Evolutionary conservation across 2,113 vertebrate genomes (phyloP), one percentile per base, ranked within the genome.

Genomic region (Himantopus leucocephalus): DNA sequence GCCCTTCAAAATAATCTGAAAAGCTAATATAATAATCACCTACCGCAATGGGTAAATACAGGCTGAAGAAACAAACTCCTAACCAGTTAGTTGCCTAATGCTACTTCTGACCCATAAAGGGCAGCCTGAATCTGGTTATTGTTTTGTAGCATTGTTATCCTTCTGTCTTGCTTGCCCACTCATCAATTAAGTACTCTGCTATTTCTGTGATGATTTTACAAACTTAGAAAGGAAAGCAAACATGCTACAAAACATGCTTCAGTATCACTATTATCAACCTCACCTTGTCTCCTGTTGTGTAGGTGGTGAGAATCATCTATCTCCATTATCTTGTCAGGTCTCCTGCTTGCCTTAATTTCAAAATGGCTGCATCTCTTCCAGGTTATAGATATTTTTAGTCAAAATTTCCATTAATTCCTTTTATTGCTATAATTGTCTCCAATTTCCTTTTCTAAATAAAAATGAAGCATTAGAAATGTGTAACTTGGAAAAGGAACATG

Each of bases 331-430:
- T 91, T 94, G 89, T 96, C 93, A 95, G 64, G 52, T 64, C 43
- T 85, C 11, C 4, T 82, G 52, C 60, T 78, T 89, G 60, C 35
- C 35, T 88, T 96, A 85, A 92, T 92, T 94, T 94, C 84, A 96
- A 91, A 96, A 95, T 92, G 89, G 73, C 35, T 95, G 43, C 74
- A 85, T 60, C 16, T 91, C 47, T 95, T 85, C 60, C 85, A 92
- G 53, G 29, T 91, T 95, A 67, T 16, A 84, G 56, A 37, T 91
- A 92, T 47, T 91, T 85, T 95, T 90, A 86, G 78, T 70, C 15
- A 81, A 81, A 94, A 71, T 89, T 89, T 89, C 89, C 55, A 63
- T 71, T 89, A 88, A 91, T 94, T 96, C 63, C 29, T 94, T 94
- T 81, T 92, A 84, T 87, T 94, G 21, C 47, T 78, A 6, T 55